Base-by-base conservation (phyloP, 2,797 vertebrate genomes). In the Euphonia xanthogaster region DNA sequence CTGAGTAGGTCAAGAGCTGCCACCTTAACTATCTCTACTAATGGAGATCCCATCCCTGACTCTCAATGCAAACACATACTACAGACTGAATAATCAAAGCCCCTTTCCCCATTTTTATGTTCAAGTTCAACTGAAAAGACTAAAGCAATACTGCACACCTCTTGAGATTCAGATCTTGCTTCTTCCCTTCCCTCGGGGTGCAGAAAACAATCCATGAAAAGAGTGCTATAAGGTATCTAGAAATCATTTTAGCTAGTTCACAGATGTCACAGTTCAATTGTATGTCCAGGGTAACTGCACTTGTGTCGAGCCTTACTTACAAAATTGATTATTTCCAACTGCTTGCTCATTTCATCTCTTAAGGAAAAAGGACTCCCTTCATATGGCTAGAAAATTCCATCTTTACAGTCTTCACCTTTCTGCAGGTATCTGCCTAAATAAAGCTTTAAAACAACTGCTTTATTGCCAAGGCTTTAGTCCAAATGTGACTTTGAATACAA, bases 181-280 rank as follows among this genome's bases (percentile, higher is more conserved):
- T 25, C 11, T 39, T 51, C 58, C 62, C n/a, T 62, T 47, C 33
- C 18, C 19, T 33, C 23, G 27, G 27, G 16, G 14, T 47, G 7
- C 7, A 86, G 44, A 3, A 71, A 4, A 35, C 14, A 88, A 72
- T 17, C 17, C 30, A 57, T 18, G 1, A 44, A 33, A 28, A 44
- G 15, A 62, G 9, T 51, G 23, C 28, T 55, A 2, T 7, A 68
- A 63, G 33, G 37, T 15, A 39, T 11, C 30, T 11, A 53, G 30
- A n/a, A 68, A 89, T 57, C 17, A 50, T 73, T 63, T 68, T n/a
- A 37, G 12, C 18, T 7, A 35, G 50, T 14, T 66, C 24, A 33
- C 0, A 1, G 24, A 50, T 30, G 10, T 35, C 55, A 79, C 5
- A 39, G 60, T 48, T 84, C n/a, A 86, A 57, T 4, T 6, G 0